Conservation (phyloP, 2,113 vertebrate genomes). For the Raja brachyura region DNA sequence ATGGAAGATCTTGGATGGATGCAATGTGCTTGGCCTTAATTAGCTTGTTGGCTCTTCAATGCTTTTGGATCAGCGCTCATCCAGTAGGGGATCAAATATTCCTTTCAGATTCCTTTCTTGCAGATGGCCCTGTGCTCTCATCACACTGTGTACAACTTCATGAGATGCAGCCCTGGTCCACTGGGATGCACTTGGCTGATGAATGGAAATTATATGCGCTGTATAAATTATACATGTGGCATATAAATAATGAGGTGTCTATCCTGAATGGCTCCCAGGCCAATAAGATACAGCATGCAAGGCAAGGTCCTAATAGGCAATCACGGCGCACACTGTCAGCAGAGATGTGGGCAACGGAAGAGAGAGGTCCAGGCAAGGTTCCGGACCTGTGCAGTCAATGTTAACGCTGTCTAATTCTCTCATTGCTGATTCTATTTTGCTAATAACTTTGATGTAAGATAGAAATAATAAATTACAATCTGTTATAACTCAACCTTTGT, state of each 20-base stretch:
- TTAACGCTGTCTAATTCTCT: neutral
- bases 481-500: too few species aligned
- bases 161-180: constrained; percentile 5
- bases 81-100: too few species aligned
- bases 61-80: too few species aligned
- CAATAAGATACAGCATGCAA: neutral
- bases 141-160: neutral
- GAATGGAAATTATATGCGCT: neutral
- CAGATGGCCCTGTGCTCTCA: too few species aligned
- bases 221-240: neutral
- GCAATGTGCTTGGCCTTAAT: too few species aligned
- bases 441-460: too few species aligned
- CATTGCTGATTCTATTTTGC: neutral
- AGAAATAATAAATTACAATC: neutral
- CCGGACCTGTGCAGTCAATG: neutral
- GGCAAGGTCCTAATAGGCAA: neutral
- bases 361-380: neutral
- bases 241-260: neutral
- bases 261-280: neutral
- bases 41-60: too few species aligned
- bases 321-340: neutral
- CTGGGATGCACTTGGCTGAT: neutral
- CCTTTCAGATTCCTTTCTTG: too few species aligned
- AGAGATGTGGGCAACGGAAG: too few species aligned
- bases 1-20: too few species aligned